Conservation (phyloP, 2,113 vertebrate species). For the Callorhinus ursinus region DNA sequence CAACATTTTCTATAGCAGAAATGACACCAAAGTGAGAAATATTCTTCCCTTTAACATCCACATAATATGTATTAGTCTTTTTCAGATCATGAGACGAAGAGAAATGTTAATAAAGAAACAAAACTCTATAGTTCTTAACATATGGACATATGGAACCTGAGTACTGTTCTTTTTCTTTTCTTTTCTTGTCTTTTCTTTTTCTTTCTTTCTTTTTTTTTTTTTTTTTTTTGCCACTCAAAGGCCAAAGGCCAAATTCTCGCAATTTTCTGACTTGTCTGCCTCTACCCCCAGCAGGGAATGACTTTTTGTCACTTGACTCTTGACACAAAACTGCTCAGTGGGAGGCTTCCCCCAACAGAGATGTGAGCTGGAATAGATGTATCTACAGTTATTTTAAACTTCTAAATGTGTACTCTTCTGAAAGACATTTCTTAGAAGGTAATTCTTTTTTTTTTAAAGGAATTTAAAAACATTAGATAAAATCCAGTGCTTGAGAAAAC, state of each 20-base stretch:
- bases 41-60: not conserved
- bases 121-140: conserved; percentile 3
- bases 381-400: not conserved
- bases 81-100: not conserved
- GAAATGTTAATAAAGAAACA: not conserved
- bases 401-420: not conserved
- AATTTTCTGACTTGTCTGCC: not conserved
- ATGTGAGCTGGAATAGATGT: not conserved
- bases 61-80: not conserved
- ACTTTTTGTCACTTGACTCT: not conserved
- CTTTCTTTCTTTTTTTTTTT: not conserved
- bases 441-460: not conserved
- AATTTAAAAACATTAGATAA: not conserved
- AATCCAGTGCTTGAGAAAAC: conserved; percentile 27
- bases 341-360: not conserved
- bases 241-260: conserved; percentile 51
- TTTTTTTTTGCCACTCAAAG: not conserved
- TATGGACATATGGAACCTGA: not conserved
- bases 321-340: not conserved
- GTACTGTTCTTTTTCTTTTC: not conserved
- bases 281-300: not conserved
- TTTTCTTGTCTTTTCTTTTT: not conserved
- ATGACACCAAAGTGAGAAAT: not conserved
- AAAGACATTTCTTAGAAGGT: conserved; percentile 35
- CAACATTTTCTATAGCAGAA: not conserved